Conservation (phyloP, 2,888 invertebrate species). For the Nowickia ferox region DNA sequence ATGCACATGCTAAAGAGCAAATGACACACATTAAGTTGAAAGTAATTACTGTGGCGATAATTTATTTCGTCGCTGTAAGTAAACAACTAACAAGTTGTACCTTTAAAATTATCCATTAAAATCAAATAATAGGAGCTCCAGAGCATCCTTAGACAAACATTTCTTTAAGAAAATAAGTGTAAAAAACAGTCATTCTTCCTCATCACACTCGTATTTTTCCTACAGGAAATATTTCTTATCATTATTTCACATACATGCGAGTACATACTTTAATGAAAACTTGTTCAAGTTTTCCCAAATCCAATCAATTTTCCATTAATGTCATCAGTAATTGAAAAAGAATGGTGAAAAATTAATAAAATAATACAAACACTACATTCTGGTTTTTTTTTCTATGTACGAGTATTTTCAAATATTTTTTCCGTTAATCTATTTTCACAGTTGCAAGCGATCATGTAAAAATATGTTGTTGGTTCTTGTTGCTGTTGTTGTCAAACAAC, state of each 20-base stretch:
- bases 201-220: background rate
- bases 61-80: too few relatives aligned
- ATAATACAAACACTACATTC: constrained; percentile 15
- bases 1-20: too few relatives aligned
- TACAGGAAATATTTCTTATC: background rate
- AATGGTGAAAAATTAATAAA: background rate
- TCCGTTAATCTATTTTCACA: constrained; percentile 64
- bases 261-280: background rate
- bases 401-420: constrained; percentile 36
- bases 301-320: constrained; percentile 40
- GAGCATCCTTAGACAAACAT: too few relatives aligned
- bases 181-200: too few relatives aligned
- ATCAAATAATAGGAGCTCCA: too few relatives aligned
- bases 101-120: too few relatives aligned
- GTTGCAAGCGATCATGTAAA: constrained; percentile 37
- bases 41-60: too few relatives aligned
- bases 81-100: too few relatives aligned
- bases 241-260: background rate
- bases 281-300: background rate
- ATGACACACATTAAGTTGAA: too few relatives aligned
- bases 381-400: background rate
- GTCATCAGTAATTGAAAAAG: constrained; percentile 35
- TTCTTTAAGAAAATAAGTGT: too few relatives aligned
- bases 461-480: constrained; percentile 16
- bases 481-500: constrained; percentile 57